Evolutionary conservation across 2,888 invertebrate species (phyloP).

Genomic region (Spilosoma lubricipeda): DNA sequence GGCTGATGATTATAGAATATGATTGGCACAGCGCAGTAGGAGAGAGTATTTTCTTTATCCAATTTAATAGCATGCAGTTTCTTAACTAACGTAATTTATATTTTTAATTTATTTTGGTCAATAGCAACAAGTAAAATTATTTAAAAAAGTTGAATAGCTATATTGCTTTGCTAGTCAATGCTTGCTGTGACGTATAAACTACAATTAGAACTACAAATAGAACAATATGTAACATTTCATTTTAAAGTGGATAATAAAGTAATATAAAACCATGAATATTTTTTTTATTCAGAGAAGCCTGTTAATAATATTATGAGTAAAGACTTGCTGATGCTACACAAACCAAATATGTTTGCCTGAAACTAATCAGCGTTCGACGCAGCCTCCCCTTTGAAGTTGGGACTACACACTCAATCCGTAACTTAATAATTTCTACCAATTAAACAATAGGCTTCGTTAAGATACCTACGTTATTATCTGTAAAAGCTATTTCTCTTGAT

Average conservation of each 20-base stretch:
- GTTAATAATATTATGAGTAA: constrained; percentile 9
- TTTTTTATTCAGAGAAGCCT: not conserved
- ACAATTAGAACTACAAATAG: too few species aligned
- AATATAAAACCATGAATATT: not conserved
- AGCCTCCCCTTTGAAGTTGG: constrained; percentile 16
- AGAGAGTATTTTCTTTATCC: not conserved
- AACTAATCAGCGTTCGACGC: constrained; percentile 28
- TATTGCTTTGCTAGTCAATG: too few species aligned
- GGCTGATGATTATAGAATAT: too few species aligned
- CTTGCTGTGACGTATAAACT: too few species aligned
- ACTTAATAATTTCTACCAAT: constrained; percentile 27
- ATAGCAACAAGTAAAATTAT: too few species aligned
- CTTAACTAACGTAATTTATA: too few species aligned
- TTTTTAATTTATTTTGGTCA: too few species aligned
- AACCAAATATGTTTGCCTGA: constrained; percentile 11
- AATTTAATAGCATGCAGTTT: not conserved
- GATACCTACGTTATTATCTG: constrained; percentile 25
- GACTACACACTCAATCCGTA: constrained; percentile 17
- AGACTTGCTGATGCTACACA: constrained; percentile 5
- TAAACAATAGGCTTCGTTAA: constrained; percentile 22
- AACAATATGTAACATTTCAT: too few species aligned
- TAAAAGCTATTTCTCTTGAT: constrained; percentile 17
- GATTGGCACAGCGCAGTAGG: too few species aligned
- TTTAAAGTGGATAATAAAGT: not conserved
- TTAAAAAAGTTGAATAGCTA: too few species aligned